phyloP scores from a whole-genome alignment of 2,113 vertebrate species.

The Channa maculata region DNA sequence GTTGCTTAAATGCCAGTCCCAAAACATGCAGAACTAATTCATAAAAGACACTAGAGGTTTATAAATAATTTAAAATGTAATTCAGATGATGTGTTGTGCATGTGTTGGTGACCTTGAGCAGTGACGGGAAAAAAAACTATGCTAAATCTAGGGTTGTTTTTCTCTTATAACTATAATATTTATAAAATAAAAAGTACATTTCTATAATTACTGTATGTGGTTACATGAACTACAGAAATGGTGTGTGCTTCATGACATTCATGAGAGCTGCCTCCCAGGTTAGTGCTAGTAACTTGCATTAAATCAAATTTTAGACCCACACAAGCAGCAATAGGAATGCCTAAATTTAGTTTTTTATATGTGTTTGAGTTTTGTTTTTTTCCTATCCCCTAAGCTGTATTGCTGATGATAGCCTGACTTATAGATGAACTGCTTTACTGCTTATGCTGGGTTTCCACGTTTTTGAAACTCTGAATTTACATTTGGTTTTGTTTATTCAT shows the following conservation, averaged over 20 bases:
- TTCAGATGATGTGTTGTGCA: not conserved
- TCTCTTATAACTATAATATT: too few relatives aligned
- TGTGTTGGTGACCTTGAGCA: too few relatives aligned
- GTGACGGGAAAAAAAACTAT: too few relatives aligned
- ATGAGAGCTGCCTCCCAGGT: not conserved
- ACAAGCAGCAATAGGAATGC: not conserved
- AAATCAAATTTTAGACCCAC: not conserved
- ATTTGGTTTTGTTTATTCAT: too few relatives aligned
- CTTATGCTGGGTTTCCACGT: too few relatives aligned
- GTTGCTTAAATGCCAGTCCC: conserved; percentile 13
- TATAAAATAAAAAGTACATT: too few relatives aligned
- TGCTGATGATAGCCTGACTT: not conserved
- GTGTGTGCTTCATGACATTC: not conserved
- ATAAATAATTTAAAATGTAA: not conserved
- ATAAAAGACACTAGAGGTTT: not conserved
- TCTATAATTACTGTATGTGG: too few relatives aligned
- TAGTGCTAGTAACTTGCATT: not conserved
- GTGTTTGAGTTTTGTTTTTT: too few relatives aligned
- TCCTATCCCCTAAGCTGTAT: too few relatives aligned
- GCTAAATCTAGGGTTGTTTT: too few relatives aligned
- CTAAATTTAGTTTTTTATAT: not conserved
- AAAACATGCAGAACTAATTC: conserved; percentile 13
- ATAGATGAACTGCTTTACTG: not conserved
- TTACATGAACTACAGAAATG: too few relatives aligned
- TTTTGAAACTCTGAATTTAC: too few relatives aligned